Conservation (phyloP, 2,888 invertebrate genomes). For the Diaprepes abbreviatus region DNA sequence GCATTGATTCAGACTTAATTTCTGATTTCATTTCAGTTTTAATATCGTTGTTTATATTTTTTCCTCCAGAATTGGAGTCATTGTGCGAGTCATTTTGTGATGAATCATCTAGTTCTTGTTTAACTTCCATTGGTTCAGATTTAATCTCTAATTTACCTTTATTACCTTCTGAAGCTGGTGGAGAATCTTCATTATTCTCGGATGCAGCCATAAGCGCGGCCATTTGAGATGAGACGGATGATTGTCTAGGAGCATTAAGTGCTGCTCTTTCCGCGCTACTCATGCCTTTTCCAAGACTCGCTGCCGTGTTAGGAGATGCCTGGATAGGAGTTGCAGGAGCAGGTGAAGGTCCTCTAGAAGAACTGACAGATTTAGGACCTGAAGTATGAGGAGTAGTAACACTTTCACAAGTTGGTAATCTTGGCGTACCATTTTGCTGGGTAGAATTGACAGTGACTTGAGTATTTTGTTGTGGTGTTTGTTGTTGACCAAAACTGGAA, state of each 20-base stretch:
- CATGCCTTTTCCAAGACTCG: conserved; percentile 71
- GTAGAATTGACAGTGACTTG: conserved; percentile 56
- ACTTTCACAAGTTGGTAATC: conserved; percentile 61
- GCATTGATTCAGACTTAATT: conserved; percentile 75
- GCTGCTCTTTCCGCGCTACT: conserved; percentile 71
- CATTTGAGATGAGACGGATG: conserved; percentile 75
- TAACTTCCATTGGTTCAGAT: conserved; percentile 74
- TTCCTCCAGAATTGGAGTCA: conserved; percentile 73
- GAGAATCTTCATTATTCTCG: conserved; percentile 75
- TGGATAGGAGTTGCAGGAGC: conserved; percentile 69
- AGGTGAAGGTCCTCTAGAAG: conserved; percentile 72
- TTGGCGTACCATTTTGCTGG: conserved; percentile 60
- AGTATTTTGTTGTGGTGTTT: conserved; percentile 57
- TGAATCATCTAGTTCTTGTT: conserved; percentile 73
- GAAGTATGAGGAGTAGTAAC: conserved; percentile 61
- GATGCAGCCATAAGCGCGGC: conserved; percentile 82
- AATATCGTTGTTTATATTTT: conserved; percentile 71
- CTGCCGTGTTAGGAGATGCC: conserved; percentile 64
- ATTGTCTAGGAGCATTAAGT: conserved; percentile 68
- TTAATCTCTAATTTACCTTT: conserved; percentile 80
- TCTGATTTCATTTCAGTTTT: conserved; percentile 68
- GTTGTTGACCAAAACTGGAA: conserved; percentile 63
- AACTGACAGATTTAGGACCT: conserved; percentile 75
- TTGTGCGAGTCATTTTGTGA: conserved; percentile 66
- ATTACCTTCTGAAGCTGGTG: conserved; percentile 70